Evolutionary conservation across 1,140 invertebrate species (phyloP).

Genomic region (Melitaea cinxia): DNA sequence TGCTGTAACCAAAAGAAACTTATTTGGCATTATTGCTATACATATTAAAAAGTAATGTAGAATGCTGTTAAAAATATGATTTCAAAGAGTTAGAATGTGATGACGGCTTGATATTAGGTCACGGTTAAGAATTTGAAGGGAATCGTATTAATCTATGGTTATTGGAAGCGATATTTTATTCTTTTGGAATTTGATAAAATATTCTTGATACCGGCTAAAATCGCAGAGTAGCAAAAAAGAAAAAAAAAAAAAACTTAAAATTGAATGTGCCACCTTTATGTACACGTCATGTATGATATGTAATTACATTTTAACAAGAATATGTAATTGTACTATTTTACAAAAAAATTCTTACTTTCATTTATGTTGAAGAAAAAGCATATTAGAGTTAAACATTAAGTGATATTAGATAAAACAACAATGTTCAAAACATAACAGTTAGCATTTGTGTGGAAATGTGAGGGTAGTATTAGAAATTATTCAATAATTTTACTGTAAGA

Average conservation of each 20-base stretch:
- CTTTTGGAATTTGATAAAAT: neutral
- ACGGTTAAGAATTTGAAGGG: neutral
- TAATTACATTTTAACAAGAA: too few species aligned
- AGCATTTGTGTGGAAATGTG: too few species aligned
- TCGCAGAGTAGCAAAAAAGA: neutral
- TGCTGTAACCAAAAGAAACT: neutral
- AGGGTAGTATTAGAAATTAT: too few species aligned
- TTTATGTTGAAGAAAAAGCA: too few species aligned
- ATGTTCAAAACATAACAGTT: too few species aligned
- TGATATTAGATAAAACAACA: too few species aligned
- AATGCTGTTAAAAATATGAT: slow-evolving; percentile 6
- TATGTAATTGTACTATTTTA: too few species aligned
- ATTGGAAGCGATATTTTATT: neutral
- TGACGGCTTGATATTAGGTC: slow-evolving; percentile 14
- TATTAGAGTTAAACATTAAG: too few species aligned
- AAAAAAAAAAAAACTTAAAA: neutral
- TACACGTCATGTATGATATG: too few species aligned
- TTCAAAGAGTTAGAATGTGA: slow-evolving; percentile 14
- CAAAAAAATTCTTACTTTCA: too few species aligned
- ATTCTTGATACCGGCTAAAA: neutral
- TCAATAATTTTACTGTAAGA: too few species aligned
- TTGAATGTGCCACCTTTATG: too few species aligned
- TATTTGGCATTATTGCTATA: neutral
- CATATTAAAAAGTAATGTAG: neutral
- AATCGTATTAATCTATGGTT: neutral